These are phyloP conservation scores for Microtus montanus DNA, from an alignment of 2,113 vertebrate genomes.

Conservation along the genomic window DNA sequence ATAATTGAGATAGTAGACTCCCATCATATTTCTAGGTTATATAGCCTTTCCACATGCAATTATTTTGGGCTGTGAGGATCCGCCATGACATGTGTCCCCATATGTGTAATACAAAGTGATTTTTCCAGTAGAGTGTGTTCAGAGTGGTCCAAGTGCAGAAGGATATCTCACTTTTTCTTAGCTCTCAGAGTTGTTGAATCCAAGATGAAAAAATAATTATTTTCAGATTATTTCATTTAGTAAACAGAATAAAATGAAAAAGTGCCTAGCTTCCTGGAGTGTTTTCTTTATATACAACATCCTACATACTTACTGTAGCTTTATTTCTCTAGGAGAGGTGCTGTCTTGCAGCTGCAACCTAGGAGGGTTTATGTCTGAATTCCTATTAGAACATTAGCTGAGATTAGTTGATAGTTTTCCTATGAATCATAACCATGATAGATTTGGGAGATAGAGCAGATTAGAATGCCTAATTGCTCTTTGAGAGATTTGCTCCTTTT, in stretches of 20 bases:
- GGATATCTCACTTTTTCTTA: background rate
- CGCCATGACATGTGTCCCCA: background rate
- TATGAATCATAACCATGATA: background rate
- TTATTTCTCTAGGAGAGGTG: slow-evolving; percentile 2
- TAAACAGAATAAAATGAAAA: slow-evolving; percentile 32
- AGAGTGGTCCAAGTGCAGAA: background rate
- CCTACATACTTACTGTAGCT: background rate
- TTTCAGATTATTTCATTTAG: slow-evolving; percentile 33
- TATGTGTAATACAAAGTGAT: background rate
- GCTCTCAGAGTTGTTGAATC: background rate
- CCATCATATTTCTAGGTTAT: background rate
- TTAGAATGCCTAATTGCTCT: background rate
- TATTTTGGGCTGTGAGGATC: background rate
- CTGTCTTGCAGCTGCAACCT: background rate
- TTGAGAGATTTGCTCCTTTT: background rate
- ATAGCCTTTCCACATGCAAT: background rate
- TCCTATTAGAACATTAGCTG: background rate
- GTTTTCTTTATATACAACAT: background rate
- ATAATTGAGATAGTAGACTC: background rate
- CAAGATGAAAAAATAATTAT: slow-evolving; percentile 31
- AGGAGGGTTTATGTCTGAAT: background rate
- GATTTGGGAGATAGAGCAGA: background rate
- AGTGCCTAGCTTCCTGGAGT: background rate
- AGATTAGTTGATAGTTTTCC: slow-evolving; percentile 29
- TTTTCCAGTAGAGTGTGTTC: background rate